Evolutionary conservation across 2,888 invertebrate genomes (phyloP), one percentile per base, ranked within the genome.

Genomic region (Andrena chrysosceles): DNA sequence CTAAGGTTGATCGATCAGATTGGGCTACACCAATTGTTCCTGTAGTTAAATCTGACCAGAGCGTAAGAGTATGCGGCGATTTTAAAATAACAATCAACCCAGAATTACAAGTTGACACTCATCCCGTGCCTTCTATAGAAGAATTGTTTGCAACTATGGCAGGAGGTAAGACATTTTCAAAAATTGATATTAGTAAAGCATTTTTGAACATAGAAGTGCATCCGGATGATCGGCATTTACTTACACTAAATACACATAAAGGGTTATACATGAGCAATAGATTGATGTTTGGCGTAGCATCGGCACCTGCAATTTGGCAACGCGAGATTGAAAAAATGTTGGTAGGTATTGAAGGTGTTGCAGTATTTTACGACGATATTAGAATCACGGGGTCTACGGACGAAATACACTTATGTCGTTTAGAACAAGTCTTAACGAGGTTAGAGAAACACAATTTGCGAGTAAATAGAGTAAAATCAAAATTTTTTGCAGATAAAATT

Each of bases 221-320:
- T n/a, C n/a, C 16, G 1, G 7, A n/a, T 8, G 23, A 23, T 54
- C 16, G 20, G 54, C n/a, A 23, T n/a, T 8, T 54, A 54, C 23
- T 54, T 23, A 54, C 54, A 8, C 20, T 20, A 23, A 54, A 20
- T 20, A 54, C 20, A 8, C 54, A 54, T 23, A 54, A 23, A 20
- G 54, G 54, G 16, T 20, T 54, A 54, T 54, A n/a, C 20, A 54
- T 8, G 6, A n/a, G 54, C 7, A 54, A 54, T 8, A n/a, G 54
- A 20, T 54, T 23, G 20, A 54, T 54, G 54, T 54, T n/a, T 20
- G 54, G 59, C 4, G 13, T 59, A 8, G 59, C 29, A 59, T 13
- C 59, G 10, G 59, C 59, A 26, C 59, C 26, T 13, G 59, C 59
- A 8, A 59, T 59, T 3, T 59, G 59, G 59, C 59, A 59, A 29